Base-by-base conservation (phyloP, 2,113 vertebrate genomes). In the Cryptotis parvus region DNA sequence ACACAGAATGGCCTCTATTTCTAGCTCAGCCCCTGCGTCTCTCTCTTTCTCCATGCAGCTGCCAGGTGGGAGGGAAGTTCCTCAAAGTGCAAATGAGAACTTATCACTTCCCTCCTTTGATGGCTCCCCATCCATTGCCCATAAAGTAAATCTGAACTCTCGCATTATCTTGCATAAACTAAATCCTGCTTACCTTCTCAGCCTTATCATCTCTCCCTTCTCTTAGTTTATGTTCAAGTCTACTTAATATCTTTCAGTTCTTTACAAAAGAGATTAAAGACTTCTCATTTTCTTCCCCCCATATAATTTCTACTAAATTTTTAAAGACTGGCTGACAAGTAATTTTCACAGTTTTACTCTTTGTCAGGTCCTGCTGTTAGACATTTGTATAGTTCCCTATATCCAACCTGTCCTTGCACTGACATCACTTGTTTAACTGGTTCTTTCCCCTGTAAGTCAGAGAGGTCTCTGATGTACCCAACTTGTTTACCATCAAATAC, bases 191-290 rank as follows among this genome's bases (percentile, higher is more conserved):
- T 74, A 41, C 10, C 18, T 92, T 65, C 89, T 61, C n/a, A 52
- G 68, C 9, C 37, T 84, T 20, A 65, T 52, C 20, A n/a, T 70
- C n/a, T 55, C n/a, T 43, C 77, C 49, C 35, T 66, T 69, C 39
- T 86, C 35, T 93, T 69, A 72, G 63, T 66, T 84, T 82, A 66
- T 41, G 6, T 74, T 94, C 65, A 1, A 78, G 69, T 84, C n/a
- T 45, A 84, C 18, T 87, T 81, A 77, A 52, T 6, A 79, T 65
- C 29, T 77, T 92, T 83, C 26, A 73, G n/a, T 58, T 90, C 22
- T 95, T 74, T 90, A 39, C 35, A 88, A 80, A n/a, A 31, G 69
- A 90, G 27, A 55, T 75, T 16, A 73, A 81, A 83, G 27, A 75
- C 20, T 91, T 89, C 39, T 58, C 55, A n/a, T 24, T 24, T 58